These are phyloP conservation scores for Phaedon cochleariae DNA, from an alignment of 2,888 invertebrate genomes.

Conservation along the genomic window DNA sequence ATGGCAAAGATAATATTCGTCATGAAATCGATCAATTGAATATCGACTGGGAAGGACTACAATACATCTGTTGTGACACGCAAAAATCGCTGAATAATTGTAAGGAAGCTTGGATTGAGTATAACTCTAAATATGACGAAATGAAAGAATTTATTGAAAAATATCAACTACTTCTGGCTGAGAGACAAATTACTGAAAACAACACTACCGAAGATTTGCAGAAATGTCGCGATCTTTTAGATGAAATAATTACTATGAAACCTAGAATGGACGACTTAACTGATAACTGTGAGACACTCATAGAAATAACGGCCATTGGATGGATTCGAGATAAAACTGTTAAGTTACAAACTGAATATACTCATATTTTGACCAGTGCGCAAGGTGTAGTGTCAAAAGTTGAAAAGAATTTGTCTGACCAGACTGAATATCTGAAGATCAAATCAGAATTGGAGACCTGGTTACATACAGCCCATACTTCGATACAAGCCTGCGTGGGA, in stretches of 20 bases:
- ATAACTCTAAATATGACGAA: constrained; percentile 74
- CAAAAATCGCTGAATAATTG: constrained; percentile 79
- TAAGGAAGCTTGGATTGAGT: constrained; percentile 83
- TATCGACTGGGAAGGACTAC: constrained; percentile 83
- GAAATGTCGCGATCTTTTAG: constrained; percentile 76
- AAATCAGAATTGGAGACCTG: constrained; percentile 85
- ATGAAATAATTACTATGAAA: constrained; percentile 80
- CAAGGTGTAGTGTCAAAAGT: constrained; percentile 86
- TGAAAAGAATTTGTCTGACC: constrained; percentile 90
- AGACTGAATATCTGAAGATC: constrained; percentile 88
- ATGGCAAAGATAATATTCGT: constrained; percentile 83
- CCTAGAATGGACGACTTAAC: constrained; percentile 83
- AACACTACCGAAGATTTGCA: constrained; percentile 82
- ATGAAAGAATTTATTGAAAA: constrained; percentile 80
- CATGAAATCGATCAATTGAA: constrained; percentile 84
- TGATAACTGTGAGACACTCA: constrained; percentile 85
- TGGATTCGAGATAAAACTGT: constrained; percentile 89
- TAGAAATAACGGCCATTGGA: constrained; percentile 86
- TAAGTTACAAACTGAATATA: constrained; percentile 83
- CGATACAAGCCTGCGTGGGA: constrained; percentile 83
- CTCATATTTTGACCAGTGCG: constrained; percentile 78
- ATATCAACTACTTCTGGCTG: constrained; percentile 71
- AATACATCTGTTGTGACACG: constrained; percentile 79
- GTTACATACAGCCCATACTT: constrained; percentile 82
- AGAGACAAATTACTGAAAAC: constrained; percentile 71